These are phyloP conservation scores for Microtus pennsylvanicus DNA, from an alignment of 2,113 vertebrate species.

Conservation along the genomic window DNA sequence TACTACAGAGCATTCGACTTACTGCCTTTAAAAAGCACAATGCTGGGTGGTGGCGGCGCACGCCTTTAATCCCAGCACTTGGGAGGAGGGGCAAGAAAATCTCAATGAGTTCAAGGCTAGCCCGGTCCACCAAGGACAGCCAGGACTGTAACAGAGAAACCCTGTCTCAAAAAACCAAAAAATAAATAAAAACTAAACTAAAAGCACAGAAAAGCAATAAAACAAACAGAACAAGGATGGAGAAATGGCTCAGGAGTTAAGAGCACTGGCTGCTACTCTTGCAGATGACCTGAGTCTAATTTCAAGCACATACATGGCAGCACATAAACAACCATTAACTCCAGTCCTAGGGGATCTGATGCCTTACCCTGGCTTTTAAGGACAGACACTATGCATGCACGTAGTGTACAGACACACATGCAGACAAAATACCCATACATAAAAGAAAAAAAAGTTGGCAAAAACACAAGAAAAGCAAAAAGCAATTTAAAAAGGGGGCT, in stretches of 20 bases:
- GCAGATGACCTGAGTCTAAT: neutral
- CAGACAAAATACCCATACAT: neutral
- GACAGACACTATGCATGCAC: neutral
- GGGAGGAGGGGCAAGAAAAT: too few relatives aligned
- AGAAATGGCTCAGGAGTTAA: neutral
- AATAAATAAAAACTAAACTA: too few relatives aligned
- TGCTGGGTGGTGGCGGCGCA: too few relatives aligned
- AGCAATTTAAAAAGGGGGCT: neutral
- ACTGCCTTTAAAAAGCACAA: neutral
- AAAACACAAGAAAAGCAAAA: neutral
- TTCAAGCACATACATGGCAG: neutral
- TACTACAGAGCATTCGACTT: conserved; percentile 4
- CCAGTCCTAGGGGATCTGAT: neutral
- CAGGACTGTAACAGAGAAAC: too few relatives aligned
- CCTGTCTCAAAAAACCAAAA: too few relatives aligned
- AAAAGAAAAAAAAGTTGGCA: neutral
- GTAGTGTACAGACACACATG: neutral
- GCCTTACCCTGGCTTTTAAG: neutral
- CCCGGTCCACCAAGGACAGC: too few relatives aligned
- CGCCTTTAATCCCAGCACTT: too few relatives aligned
- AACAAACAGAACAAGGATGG: neutral
- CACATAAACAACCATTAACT: neutral
- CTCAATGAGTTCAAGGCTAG: too few relatives aligned
- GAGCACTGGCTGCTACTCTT: neutral
- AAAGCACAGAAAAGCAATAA: too few relatives aligned